A percentile compares a stretch with the other conserved stretches of the same genome.
Evolutionary conservation across 2,113 vertebrate genomes (phyloP).

Genomic region (Atherinomorus stipes): DNA sequence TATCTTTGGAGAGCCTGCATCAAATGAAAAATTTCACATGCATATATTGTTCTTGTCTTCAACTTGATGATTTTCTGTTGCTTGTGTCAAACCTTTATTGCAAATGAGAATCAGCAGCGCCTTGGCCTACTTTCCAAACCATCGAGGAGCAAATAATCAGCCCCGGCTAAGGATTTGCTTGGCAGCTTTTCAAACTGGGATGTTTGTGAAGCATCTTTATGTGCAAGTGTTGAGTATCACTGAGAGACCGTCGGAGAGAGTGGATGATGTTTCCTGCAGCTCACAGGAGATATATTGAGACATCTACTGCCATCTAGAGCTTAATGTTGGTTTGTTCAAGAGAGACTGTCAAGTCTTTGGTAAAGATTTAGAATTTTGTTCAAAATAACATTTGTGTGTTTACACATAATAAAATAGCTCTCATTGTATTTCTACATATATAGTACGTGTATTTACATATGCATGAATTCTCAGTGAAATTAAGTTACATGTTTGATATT

Average conservation of each 20-base stretch:
- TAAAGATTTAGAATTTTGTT: not conserved
- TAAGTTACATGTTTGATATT: no score
- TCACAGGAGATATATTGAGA: conserved; percentile 43
- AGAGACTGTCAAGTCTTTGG: not conserved
- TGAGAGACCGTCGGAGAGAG: conserved; percentile 15
- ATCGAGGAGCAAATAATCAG: conserved; percentile 70
- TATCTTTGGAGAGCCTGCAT: not conserved
- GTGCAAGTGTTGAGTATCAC: conserved; percentile 52
- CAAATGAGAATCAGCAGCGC: conserved; percentile 48
- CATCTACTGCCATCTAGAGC: conserved; percentile 79
- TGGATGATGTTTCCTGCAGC: not conserved
- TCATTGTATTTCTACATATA: not conserved
- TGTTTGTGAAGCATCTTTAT: conserved; percentile 57
- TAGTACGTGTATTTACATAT: not conserved
- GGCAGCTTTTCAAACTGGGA: conserved; percentile 66
- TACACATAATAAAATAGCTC: not conserved
- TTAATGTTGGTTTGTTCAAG: not conserved
- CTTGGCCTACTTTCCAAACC: conserved; percentile 74
- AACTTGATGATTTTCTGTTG: conserved; percentile 21
- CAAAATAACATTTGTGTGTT: not conserved
- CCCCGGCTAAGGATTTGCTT: conserved; percentile 63
- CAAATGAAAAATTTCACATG: conserved; percentile 8
- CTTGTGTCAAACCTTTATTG: conserved; percentile 46
- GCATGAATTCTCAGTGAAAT: not conserved
- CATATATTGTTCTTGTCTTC: conserved; percentile 3